These are phyloP conservation scores for Belgica antarctica DNA, from an alignment of 2,888 invertebrate species.

Conservation along the genomic window DNA sequence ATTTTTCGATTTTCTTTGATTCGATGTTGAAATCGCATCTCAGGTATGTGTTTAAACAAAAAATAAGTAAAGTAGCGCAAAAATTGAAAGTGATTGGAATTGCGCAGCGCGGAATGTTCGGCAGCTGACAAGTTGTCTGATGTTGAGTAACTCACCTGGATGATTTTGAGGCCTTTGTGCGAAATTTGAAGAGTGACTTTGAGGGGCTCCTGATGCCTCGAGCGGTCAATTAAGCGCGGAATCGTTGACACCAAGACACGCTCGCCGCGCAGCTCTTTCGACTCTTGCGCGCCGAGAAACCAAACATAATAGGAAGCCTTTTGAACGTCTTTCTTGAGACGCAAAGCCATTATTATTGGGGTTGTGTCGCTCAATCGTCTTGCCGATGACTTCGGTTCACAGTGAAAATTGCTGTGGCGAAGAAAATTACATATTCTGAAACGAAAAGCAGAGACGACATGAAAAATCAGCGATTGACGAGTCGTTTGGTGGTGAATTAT, in stretches of 20 bases:
- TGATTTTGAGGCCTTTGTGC: conserved; percentile 90
- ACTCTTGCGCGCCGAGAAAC: conserved; percentile 95
- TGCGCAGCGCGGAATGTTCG: no score
- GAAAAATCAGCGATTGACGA: neutral
- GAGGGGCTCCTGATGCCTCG: conserved; percentile 81
- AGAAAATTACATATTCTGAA: conserved; percentile 5
- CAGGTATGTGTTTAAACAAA: neutral
- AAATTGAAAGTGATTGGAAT: conserved; percentile 20
- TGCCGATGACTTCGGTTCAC: conserved; percentile 3
- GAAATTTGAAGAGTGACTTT: conserved; percentile 89
- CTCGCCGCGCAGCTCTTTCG: conserved; percentile 79
- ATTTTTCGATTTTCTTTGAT: no score
- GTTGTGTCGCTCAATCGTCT: neutral
- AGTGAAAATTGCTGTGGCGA: neutral
- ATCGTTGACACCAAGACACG: conserved; percentile 84
- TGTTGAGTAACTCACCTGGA: conserved; percentile 62
- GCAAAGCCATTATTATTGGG: conserved; percentile 66
- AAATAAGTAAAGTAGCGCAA: neutral
- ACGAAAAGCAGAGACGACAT: neutral
- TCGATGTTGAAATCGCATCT: neutral
- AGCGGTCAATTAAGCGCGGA: conserved; percentile 77
- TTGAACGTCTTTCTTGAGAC: conserved; percentile 80
- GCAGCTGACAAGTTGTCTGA: neutral
- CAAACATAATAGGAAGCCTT: conserved; percentile 89
- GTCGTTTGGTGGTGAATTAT: neutral